These are phyloP conservation scores for Goniozus legneri DNA, from an alignment of 1,140 invertebrate species.

Conservation along the genomic window DNA sequence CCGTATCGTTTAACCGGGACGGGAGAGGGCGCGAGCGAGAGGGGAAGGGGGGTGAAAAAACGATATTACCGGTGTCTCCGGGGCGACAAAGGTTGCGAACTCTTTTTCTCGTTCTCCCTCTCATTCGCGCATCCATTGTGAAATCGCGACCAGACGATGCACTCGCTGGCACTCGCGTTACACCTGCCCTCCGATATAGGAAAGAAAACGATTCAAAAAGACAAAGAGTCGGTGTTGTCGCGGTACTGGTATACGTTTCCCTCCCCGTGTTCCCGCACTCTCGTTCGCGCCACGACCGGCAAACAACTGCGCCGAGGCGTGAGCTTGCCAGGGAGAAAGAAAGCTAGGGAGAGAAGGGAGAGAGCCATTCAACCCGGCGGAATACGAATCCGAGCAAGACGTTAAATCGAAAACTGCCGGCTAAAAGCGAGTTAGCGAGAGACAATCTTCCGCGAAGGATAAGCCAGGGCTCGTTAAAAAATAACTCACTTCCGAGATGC, in stretches of 20 bases:
- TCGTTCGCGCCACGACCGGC: slow-evolving; percentile 7
- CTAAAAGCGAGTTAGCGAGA: no score
- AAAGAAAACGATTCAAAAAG: slow-evolving; percentile 10
- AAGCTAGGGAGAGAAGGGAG: background rate
- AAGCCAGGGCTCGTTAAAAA: slow-evolving; percentile 40
- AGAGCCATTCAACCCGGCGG: no score
- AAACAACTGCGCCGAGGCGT: slow-evolving; percentile 7
- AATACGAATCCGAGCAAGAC: no score
- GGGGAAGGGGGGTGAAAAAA: background rate
- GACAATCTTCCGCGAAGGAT: no score
- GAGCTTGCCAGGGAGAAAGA: background rate
- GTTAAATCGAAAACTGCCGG: no score
- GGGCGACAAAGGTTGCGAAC: background rate
- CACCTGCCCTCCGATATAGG: slow-evolving; percentile 17
- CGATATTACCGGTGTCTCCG: no score
- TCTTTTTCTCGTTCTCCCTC: background rate
- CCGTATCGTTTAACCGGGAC: no score
- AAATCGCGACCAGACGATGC: no score
- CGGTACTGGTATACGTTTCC: no score
- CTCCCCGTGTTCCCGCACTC: no score
- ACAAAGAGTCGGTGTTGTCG: slow-evolving; percentile 28
- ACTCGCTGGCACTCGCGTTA: no score
- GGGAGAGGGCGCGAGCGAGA: no score
- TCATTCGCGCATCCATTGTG: background rate
- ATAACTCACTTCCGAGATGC: slow-evolving; percentile 36